phyloP scores from a whole-genome alignment of 2,888 invertebrate species.

The Lobophora halterata region DNA sequence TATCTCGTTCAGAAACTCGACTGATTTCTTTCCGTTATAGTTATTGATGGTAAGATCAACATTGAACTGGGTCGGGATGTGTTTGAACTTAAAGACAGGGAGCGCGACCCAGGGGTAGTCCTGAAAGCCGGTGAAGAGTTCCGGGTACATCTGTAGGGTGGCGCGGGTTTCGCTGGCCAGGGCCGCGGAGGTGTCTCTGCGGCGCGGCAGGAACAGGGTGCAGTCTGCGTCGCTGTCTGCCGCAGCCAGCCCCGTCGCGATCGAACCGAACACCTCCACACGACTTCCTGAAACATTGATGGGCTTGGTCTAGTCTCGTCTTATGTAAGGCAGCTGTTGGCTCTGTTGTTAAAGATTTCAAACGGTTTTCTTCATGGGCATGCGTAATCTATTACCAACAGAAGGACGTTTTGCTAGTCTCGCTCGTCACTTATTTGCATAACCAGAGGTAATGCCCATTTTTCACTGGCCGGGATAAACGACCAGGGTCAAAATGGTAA shows the following conservation, averaged over 20 bases:
- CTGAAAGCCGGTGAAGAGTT: conserved; percentile 11
- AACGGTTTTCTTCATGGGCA: too few species aligned
- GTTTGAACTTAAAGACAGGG: conserved; percentile 1
- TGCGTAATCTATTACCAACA: too few species aligned
- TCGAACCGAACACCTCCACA: conserved; percentile 29
- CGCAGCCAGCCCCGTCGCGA: conserved; percentile 29
- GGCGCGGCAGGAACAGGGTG: conserved; percentile 18
- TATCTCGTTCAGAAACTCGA: not conserved
- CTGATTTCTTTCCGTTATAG: not conserved
- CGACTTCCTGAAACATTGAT: conserved; percentile 26
- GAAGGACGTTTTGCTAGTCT: too few species aligned
- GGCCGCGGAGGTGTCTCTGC: not conserved
- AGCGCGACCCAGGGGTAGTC: not conserved
- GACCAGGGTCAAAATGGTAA: too few species aligned
- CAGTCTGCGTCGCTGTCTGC: conserved; percentile 35
- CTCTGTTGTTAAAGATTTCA: too few species aligned
- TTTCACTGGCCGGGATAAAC: too few species aligned
- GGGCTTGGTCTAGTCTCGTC: not conserved
- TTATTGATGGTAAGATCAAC: conserved; percentile 5
- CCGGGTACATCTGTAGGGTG: conserved; percentile 22
- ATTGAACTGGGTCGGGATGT: conserved; percentile 5
- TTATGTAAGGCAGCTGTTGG: too few species aligned
- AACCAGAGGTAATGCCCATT: too few species aligned
- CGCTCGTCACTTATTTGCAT: too few species aligned
- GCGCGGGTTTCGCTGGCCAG: conserved; percentile 13